These are phyloP conservation scores for Prunella strophiata DNA, from an alignment of 2,797 vertebrate species.

Conservation along the genomic window DNA sequence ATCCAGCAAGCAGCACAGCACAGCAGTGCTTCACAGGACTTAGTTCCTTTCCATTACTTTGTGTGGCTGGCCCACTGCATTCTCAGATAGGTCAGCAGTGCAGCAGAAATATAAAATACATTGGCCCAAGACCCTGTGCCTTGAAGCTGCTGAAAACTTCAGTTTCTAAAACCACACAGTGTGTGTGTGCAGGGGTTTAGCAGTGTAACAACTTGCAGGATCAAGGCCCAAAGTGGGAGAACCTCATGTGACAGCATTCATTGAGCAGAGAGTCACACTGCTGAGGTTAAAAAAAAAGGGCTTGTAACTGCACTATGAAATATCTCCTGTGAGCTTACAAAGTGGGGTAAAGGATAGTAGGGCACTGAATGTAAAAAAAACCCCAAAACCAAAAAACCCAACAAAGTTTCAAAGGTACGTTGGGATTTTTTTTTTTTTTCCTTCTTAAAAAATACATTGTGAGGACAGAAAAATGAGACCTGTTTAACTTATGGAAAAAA, in stretches of 20 bases:
- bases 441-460: constrained; percentile 39
- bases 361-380: background rate
- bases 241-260: background rate
- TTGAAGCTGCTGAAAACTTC: constrained; percentile 11
- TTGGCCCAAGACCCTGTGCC: background rate
- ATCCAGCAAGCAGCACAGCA: background rate
- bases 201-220: background rate
- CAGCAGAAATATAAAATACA: constrained; percentile 10
- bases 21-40: background rate
- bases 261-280: background rate
- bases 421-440: background rate
- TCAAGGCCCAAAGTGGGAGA: constrained; percentile 16
- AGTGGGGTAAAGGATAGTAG: background rate
- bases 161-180: background rate
- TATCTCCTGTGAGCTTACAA: background rate
- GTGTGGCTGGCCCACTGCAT: background rate
- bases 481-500: constrained; percentile 63
- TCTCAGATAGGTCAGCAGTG: background rate
- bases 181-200: background rate
- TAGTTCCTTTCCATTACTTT: background rate
- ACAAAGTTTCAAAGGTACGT: background rate
- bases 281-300: background rate
- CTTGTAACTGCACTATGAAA: background rate
- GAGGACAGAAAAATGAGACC: constrained; percentile 63
- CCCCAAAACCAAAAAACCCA: background rate